These are phyloP conservation scores for Gasterosteus aculeatus DNA, from an alignment of 2,113 vertebrate genomes.

Conservation along the genomic window DNA sequence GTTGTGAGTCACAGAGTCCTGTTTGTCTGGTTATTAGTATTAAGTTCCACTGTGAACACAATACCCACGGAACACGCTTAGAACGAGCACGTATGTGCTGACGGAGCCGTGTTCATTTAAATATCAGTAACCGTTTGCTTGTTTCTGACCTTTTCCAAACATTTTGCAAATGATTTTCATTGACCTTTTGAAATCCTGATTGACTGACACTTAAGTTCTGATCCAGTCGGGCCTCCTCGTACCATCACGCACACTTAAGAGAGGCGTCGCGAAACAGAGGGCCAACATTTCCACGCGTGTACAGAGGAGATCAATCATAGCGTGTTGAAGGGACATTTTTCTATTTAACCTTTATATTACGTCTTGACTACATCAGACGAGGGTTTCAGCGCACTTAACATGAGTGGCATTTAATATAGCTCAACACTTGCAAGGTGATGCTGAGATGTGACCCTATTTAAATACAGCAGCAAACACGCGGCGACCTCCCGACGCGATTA, in stretches of 20 bases:
- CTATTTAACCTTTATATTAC: conserved; percentile 91
- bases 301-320: conserved; percentile 94
- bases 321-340: conserved; percentile 90
- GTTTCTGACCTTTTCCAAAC: conserved; percentile 28
- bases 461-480: conserved; percentile 80
- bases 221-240: conserved; percentile 68
- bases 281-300: conserved; percentile 85
- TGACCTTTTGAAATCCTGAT: conserved; percentile 80
- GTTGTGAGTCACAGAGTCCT: too few relatives aligned
- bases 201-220: conserved; percentile 79
- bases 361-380: conserved; percentile 83
- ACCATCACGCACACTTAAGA: conserved; percentile 61
- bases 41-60: too few relatives aligned
- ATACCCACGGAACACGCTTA: neutral
- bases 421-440: conserved; percentile 91
- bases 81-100: too few relatives aligned
- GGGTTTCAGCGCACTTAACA: conserved; percentile 88
- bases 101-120: neutral
- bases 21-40: too few relatives aligned
- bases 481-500: conserved; percentile 82
- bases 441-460: conserved; percentile 97
- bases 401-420: conserved; percentile 99
- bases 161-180: conserved; percentile 66
- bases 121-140: neutral
- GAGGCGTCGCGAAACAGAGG: conserved; percentile 59